Evolutionary conservation across 2,888 invertebrate species (phyloP), one percentile per base, ranked within the genome.

Genomic region (Stictocephala bisonia): DNA sequence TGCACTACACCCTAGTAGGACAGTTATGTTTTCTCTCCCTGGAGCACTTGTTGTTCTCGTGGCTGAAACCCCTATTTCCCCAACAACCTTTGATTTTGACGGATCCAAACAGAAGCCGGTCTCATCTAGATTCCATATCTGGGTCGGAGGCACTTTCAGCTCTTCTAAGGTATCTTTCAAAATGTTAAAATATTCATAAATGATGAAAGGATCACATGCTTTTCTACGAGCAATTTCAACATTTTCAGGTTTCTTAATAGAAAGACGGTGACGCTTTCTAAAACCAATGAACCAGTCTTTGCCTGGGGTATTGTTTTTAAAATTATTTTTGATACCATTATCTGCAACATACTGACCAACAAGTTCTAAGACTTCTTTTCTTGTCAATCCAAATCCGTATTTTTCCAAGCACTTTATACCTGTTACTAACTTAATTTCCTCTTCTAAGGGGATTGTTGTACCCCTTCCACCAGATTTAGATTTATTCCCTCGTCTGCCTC

Each of bases 211-310:
- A 74, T 80, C 76, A 20, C 56, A 66, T 3, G 41, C 71, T 72
- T 77, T 79, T 70, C 78, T 82, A 81, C 79, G 24, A 75, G 79
- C 75, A 77, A 78, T n/a, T n/a, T n/a, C n/a, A n/a, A 82, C 80
- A 27, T 78, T 76, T 78, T 83, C 80, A 3, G 82, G 82, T 72
- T 76, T 80, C 79, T 83, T 83, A n/a, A 82, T 68, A 22, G 80
- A 80, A n/a, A 83, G 44, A 64, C 77, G 73, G 68, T 82, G 76
- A 18, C 81, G 73, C 56, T 80, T 80, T 70, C 77, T 79, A 73
- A 81, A 82, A 1, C 53, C 51, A 0, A 76, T 13, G 64, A 81
- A 81, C 80, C 80, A 81, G 41, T 80, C 80, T 56, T 79, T 70
- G 2, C 80, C 80, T 26, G 81, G 81, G 1, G 72, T 74, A 1